Percentiles rank a stretch among this genome's conserved stretches.
These are phyloP conservation scores for Neodontobutis hainanensis DNA, from an alignment of 2,113 vertebrate species.

Conservation along the genomic window DNA sequence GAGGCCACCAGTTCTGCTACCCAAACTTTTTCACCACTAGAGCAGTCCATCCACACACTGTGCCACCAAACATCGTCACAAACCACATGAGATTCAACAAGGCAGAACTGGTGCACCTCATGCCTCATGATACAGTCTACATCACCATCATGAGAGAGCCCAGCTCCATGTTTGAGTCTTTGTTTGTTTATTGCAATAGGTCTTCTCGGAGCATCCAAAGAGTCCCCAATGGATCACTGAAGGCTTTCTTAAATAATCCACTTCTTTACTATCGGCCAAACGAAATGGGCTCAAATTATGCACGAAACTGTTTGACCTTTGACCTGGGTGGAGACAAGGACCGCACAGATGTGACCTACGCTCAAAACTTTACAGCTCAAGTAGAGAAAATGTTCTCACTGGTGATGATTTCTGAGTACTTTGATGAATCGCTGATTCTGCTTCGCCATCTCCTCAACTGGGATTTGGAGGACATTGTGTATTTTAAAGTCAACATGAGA, in stretches of 20 bases:
- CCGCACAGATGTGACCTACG: conserved; percentile 69
- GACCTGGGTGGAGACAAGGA: conserved; percentile 87
- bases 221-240: conserved; percentile 84
- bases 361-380: conserved; percentile 74
- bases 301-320: conserved; percentile 84
- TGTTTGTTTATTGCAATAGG: conserved; percentile 87
- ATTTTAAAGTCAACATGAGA: conserved; percentile 87
- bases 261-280: conserved; percentile 80
- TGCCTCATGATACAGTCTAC: conserved; percentile 84
- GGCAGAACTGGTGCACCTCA: conserved; percentile 76
- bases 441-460: conserved; percentile 85
- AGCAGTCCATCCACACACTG: conserved; percentile 84
- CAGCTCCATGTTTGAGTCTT: conserved; percentile 87
- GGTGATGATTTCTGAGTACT: conserved; percentile 90
- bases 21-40: conserved; percentile 78
- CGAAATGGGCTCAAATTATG: conserved; percentile 84
- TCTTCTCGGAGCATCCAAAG: conserved; percentile 83
- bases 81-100: conserved; percentile 86
- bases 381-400: conserved; percentile 83
- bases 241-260: conserved; percentile 81
- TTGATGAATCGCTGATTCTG: conserved; percentile 88
- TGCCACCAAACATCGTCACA: conserved; percentile 81
- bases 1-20: conserved; percentile 87
- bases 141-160: conserved; percentile 87
- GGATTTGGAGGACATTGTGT: conserved; percentile 86